Conservation (phyloP, 2,888 invertebrate species). For the Spisula solida region DNA sequence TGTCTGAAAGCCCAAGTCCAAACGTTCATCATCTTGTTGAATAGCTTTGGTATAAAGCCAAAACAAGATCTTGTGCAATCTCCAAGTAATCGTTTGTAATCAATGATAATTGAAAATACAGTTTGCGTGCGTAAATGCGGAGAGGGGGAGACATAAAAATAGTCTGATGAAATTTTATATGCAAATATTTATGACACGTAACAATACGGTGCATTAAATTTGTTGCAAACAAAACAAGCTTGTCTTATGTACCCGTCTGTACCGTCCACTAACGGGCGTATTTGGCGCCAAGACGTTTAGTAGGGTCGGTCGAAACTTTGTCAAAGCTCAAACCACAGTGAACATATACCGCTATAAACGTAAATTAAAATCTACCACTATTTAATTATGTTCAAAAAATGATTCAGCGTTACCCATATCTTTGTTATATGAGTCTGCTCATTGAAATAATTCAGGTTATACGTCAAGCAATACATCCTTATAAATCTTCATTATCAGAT, state of each 20-base stretch:
- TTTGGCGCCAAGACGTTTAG: background rate
- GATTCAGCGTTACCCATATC: background rate
- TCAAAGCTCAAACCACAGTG: background rate
- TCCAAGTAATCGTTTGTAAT: too few species aligned
- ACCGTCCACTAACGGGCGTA: background rate
- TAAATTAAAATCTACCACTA: background rate
- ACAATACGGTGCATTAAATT: slow-evolving; percentile 14
- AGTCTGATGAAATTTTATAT: slow-evolving; percentile 3
- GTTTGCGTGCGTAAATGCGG: background rate
- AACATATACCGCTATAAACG: background rate
- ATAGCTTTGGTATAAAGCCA: too few species aligned
- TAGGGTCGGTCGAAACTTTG: background rate
- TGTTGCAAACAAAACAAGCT: background rate
- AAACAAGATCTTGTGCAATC: too few species aligned
- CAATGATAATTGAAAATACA: too few species aligned
- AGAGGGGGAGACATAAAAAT: background rate
- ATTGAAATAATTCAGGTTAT: background rate
- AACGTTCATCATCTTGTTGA: too few species aligned
- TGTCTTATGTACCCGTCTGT: background rate
- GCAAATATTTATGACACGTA: slow-evolving; percentile 10
- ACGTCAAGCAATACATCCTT: background rate
- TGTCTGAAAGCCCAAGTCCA: too few species aligned
- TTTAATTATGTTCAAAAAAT: background rate
- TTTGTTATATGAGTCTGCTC: background rate
- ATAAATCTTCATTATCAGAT: slow-evolving; percentile 8